These are phyloP conservation scores for Tympanuchus pallidicinctus DNA, from an alignment of 2,113 vertebrate species.

Conservation along the genomic window DNA sequence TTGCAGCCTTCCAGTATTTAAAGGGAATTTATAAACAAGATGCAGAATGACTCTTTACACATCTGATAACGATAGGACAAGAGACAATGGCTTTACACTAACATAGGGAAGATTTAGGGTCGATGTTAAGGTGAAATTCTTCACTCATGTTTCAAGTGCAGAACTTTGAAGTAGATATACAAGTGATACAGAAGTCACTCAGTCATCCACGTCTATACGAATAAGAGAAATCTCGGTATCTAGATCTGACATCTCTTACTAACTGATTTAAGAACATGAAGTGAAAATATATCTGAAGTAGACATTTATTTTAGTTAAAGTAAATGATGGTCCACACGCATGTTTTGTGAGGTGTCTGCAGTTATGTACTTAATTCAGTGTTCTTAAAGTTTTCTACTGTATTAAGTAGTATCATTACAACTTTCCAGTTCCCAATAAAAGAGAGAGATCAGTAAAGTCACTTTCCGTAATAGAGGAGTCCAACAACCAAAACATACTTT, in stretches of 20 bases:
- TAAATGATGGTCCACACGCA: neutral
- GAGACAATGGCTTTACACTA: too few relatives aligned
- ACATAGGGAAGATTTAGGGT: too few relatives aligned
- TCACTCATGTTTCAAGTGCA: neutral
- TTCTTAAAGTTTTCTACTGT: neutral
- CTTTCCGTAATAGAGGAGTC: neutral
- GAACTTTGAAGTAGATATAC: neutral
- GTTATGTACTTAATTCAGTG: neutral
- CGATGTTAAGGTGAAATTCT: too few relatives aligned
- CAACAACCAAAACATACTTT: neutral
- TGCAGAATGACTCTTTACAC: too few relatives aligned
- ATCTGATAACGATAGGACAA: too few relatives aligned
- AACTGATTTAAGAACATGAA: neutral
- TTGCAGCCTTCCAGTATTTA: too few relatives aligned
- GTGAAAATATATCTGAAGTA: neutral
- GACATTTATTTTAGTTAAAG: neutral
- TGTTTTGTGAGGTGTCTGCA: neutral
- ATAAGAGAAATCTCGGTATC: neutral
- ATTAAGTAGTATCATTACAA: neutral
- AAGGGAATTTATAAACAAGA: too few relatives aligned
- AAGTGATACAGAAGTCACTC: neutral
- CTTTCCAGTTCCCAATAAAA: neutral
- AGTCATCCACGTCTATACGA: neutral
- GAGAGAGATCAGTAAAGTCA: neutral
- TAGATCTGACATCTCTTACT: neutral